Evolutionary conservation across 2,888 invertebrate species (phyloP), one percentile per base, ranked within the genome.

Genomic region (Acleris sparsana): DNA sequence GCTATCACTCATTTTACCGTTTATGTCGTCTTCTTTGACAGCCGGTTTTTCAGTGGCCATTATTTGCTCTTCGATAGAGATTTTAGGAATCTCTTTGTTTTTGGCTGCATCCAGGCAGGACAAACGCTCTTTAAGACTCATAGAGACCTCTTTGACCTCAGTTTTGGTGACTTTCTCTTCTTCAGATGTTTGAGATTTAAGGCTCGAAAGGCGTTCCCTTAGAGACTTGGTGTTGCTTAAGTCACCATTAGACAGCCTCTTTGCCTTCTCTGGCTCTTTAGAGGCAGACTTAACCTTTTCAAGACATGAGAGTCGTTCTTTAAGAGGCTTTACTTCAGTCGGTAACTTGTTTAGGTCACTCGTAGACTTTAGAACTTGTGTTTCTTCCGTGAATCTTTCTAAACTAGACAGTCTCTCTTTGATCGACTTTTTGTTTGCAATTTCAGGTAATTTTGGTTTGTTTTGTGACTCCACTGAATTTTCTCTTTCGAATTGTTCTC

Each of bases 401-500:
- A 96, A 92, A 78, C 93, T 94, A 75, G 95, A 94, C 67, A 96
- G 85, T 75, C 96, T 93, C 80, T 96, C 96, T 80, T 95, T 96
- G 67, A 96, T 95, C 62, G 95, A 95, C 84, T 94, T 95, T 71
- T 95, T 93, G 72, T 94, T 94, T 25, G 92, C 88, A 71, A 95
- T 94, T 76, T 95, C 95, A 83, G 94, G 93, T 74, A 91, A 75
- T 75, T 94, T 94, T 70, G 94, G 87, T 78, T 93, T 90, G 71
- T 81, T 82, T 75, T 88, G 90, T 67, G 87, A 80, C 78, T 94
- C 93, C 72, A 89, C 92, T 44, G 93, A 93, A 73, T 93, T 94
- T 74, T 95, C 95, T 73, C 94, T 94, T 84, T 97, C 97, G 77
- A 97, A 97, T 68, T 97, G 94, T 84, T 97, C 97, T 75, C 97